Evolutionary conservation across 1,140 invertebrate genomes (phyloP).

Genomic region (Hypsibius dujardini): DNA sequence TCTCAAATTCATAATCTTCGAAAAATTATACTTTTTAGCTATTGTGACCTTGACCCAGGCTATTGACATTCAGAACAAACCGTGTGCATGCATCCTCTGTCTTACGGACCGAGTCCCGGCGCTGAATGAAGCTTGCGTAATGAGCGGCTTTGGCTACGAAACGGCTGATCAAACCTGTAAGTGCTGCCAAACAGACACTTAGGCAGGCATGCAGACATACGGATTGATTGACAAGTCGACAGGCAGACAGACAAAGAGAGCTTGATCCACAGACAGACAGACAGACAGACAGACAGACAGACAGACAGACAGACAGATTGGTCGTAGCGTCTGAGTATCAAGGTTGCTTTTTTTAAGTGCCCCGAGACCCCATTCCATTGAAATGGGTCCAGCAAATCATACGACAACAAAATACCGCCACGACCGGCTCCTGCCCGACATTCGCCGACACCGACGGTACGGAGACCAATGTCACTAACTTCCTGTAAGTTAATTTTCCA

Average conservation of each 20-base stretch:
- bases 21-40: not conserved
- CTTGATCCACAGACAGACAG: no score
- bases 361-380: not conserved
- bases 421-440: not conserved
- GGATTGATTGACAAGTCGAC: no score
- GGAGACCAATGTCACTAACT: not conserved
- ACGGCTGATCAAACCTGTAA: not conserved
- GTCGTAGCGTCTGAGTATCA: not conserved
- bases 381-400: not conserved
- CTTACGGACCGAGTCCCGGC: not conserved
- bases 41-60: not conserved
- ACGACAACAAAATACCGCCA: not conserved
- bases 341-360: not conserved
- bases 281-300: no score
- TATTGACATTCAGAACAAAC: not conserved
- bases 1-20: no score
- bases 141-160: not conserved
- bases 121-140: not conserved
- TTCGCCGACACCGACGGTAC: not conserved
- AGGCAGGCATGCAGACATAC: no score
- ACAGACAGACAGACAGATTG: no score
- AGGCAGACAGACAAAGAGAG: no score
- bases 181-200: no score
- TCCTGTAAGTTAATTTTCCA: not conserved
- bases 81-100: not conserved